Evolutionary conservation across 53 echinoderm and acorn worm species (phyloP).

Genomic region (Temnopleurus reevesii): DNA sequence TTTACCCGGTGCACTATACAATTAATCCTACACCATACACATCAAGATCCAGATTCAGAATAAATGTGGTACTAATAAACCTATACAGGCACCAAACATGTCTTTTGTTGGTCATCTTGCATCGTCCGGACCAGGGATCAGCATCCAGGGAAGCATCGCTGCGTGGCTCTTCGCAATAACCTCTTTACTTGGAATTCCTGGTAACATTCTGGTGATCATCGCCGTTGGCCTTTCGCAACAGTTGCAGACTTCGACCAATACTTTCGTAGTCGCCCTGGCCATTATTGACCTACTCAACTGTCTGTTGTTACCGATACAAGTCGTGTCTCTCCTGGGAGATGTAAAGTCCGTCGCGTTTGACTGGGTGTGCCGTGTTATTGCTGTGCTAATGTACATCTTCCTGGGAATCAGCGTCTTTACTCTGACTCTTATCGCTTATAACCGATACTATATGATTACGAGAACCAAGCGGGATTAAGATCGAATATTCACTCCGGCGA

Average conservation of each 20-base stretch:
- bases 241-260: constrained; percentile 39
- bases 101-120: no score
- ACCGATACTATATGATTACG: constrained; percentile 34
- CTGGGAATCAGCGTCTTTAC: constrained; percentile 16
- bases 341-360: background rate
- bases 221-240: constrained; percentile 31
- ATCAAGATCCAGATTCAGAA: no score
- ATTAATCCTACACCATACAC: no score
- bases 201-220: constrained; percentile 35
- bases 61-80: no score
- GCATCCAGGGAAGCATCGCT: background rate
- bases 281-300: constrained; percentile 31
- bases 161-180: constrained; percentile 3
- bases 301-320: constrained; percentile 20
- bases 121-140: background rate
- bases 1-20: no score
- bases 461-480: background rate
- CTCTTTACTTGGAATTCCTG: background rate
- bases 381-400: constrained; percentile 3
- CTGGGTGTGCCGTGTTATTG: background rate
- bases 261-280: constrained; percentile 34
- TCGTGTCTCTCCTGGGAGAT: background rate
- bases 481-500: background rate
- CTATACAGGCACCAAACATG: no score
- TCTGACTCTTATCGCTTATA: constrained; percentile 1